Conservation (phyloP, 2,113 vertebrate genomes). For the Pterocles burchelli region DNA sequence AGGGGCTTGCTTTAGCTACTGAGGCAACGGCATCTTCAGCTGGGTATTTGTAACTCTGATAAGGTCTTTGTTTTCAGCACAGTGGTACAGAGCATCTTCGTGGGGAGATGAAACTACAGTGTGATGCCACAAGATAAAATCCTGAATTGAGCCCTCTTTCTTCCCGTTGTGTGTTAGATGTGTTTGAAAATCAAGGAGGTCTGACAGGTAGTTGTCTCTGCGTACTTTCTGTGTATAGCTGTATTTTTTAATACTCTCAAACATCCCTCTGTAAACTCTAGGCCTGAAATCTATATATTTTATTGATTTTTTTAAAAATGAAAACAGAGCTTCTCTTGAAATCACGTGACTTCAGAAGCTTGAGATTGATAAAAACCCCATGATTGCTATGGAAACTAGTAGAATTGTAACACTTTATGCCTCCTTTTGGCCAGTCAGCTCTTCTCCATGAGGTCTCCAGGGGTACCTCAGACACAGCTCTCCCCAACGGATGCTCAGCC, state of each 20-base stretch:
- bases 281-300: neutral
- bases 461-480: neutral
- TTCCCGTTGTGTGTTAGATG: neutral
- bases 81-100: neutral
- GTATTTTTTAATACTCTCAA: neutral
- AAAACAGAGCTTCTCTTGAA: neutral
- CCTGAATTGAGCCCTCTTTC: neutral
- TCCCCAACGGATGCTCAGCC: neutral
- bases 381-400: neutral
- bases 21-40: neutral
- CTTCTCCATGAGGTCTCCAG: neutral
- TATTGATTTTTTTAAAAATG: neutral
- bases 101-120: neutral
- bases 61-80: neutral
- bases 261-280: neutral
- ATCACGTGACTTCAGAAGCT: neutral
- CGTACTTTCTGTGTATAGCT: neutral
- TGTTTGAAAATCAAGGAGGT: neutral
- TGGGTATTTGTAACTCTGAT: fast-evolving
- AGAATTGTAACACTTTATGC: neutral
- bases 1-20: neutral
- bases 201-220: neutral
- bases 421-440: neutral
- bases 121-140: neutral
- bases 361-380: neutral